Conservation (phyloP, 2,888 invertebrate species). For the Diogma glabrata region DNA sequence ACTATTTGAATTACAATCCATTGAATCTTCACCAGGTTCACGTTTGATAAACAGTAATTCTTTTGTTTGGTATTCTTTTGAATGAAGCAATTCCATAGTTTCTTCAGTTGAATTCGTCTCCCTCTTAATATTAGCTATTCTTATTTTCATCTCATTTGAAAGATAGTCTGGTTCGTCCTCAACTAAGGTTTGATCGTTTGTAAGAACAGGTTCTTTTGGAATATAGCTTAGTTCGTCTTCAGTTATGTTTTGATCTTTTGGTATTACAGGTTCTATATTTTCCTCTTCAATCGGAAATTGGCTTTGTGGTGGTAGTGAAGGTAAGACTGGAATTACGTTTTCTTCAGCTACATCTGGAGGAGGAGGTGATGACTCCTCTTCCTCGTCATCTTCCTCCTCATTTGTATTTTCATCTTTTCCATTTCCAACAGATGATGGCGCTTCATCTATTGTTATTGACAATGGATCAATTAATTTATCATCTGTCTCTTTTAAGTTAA, state of each 20-base stretch:
- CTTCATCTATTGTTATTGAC: conserved; percentile 33
- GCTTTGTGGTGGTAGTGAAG: conserved; percentile 7
- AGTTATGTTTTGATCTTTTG: too few relatives aligned
- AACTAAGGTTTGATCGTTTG: background rate
- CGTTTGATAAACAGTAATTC: conserved; percentile 48
- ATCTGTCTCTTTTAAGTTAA: conserved; percentile 36
- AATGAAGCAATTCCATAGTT: conserved; percentile 22
- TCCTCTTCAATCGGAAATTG: conserved; percentile 15
- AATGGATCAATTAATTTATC: conserved; percentile 34
- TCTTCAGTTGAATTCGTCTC: conserved; percentile 25
- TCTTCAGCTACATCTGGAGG: conserved; percentile 11
- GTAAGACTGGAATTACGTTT: conserved; percentile 1
- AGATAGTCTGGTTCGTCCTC: conserved; percentile 20
- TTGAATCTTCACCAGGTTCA: conserved; percentile 36
- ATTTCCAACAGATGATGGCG: conserved; percentile 26
- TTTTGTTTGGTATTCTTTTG: conserved; percentile 45
- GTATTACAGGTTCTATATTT: conserved; percentile 12
- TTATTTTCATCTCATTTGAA: conserved; percentile 35
- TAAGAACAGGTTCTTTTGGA: background rate
- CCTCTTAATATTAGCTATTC: conserved; percentile 36
- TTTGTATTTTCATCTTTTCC: background rate
- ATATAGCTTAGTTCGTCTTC: conserved; percentile 14
- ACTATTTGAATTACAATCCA: conserved; percentile 36
- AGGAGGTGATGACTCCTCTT: background rate
- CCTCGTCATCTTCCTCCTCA: too few relatives aligned